Conservation (phyloP, 2,888 invertebrate genomes). For the Sinhomidia bicolor region DNA sequence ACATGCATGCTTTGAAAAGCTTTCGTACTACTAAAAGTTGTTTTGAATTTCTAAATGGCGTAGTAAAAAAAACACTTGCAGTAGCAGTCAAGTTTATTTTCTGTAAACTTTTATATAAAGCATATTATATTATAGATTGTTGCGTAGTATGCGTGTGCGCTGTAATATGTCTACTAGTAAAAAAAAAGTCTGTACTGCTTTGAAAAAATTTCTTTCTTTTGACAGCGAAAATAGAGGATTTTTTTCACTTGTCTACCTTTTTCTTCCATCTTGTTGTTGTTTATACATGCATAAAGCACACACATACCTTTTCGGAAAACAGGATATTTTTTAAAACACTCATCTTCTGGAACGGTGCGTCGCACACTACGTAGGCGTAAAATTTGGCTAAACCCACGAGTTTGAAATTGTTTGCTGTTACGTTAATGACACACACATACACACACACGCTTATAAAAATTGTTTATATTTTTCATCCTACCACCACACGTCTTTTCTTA, state of each 20-base stretch:
- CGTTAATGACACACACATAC: slow-evolving; percentile 43
- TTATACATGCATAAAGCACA: slow-evolving; percentile 6
- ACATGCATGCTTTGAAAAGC: not conserved
- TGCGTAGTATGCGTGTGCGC: too few species aligned
- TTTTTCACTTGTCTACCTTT: slow-evolving; percentile 1
- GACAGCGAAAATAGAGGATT: not conserved
- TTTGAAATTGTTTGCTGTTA: slow-evolving; percentile 40
- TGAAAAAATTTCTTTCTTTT: not conserved
- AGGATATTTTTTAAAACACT: slow-evolving; percentile 26
- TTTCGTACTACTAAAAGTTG: slow-evolving; percentile 6
- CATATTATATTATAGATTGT: too few species aligned
- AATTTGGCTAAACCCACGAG: slow-evolving; percentile 35
- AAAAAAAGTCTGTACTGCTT: not conserved
- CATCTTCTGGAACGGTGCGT: slow-evolving; percentile 57
- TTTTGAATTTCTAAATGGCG: slow-evolving; percentile 32
- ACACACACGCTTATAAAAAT: slow-evolving; percentile 21
- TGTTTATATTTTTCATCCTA: not conserved
- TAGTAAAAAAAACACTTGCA: slow-evolving; percentile 2
- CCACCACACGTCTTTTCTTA: too few species aligned
- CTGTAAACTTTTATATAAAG: too few species aligned
- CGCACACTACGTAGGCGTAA: slow-evolving; percentile 47
- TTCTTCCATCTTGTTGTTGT: slow-evolving; percentile 19
- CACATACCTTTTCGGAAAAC: slow-evolving; percentile 32
- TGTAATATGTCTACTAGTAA: too few species aligned
- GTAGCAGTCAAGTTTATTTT: not conserved